Conservation (phyloP, 2,888 invertebrate species). For the Sarcophaga carnaria region DNA sequence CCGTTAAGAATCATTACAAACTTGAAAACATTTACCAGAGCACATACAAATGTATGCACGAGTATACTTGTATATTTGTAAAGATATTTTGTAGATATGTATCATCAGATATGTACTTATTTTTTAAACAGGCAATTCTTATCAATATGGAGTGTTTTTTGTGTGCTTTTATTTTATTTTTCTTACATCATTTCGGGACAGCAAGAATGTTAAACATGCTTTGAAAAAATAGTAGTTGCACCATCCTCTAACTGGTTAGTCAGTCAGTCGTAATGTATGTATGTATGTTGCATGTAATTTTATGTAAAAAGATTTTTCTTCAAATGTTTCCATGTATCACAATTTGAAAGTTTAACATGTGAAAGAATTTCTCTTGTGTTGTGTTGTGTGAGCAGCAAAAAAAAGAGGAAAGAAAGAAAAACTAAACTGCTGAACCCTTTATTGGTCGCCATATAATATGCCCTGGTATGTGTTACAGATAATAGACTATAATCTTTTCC, state of each 20-base stretch:
- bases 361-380: conserved; percentile 44
- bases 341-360: conserved; percentile 62
- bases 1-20: conserved; percentile 35
- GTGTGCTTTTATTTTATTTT: conserved; percentile 13
- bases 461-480: conserved; percentile 63
- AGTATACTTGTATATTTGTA: not conserved
- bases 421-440: conserved; percentile 63
- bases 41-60: not conserved
- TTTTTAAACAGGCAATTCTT: conserved; percentile 27
- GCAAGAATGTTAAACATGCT: conserved; percentile 14
- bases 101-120: not conserved
- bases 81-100: not conserved
- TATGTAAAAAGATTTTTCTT: conserved; percentile 61
- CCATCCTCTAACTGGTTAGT: conserved; percentile 33
- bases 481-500: conserved; percentile 56
- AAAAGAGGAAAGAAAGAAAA: conserved; percentile 5
- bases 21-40: not conserved
- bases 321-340: conserved; percentile 65
- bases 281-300: conserved; percentile 47
- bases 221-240: not conserved
- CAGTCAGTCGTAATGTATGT: not conserved
- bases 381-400: conserved; percentile 36
- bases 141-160: conserved; percentile 4
- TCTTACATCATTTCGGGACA: not conserved
- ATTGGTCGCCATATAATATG: conserved; percentile 68